Evolutionary conservation across 2,888 invertebrate species (phyloP), one percentile per base, ranked within the genome.

Genomic region (Mythimna lalbum): DNA sequence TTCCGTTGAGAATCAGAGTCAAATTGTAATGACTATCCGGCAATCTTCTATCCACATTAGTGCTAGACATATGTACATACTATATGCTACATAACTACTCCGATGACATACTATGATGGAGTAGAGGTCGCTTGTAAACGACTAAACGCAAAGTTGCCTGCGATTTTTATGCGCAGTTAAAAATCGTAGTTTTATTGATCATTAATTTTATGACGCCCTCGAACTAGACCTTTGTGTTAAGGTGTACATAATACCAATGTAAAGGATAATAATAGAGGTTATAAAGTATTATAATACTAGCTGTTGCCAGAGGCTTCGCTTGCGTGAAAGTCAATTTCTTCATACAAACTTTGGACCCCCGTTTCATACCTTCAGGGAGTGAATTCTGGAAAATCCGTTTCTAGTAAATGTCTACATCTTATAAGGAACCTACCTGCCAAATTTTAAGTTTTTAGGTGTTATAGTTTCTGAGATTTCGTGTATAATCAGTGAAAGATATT

Each of bases 51-150:
- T 31, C 53, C 73, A 49, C 78, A 55, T 67, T 67, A 64, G n/a
- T 19, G 23, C 19, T n/a, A 36, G 36, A 21, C 14, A 52, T 43
- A 49, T 10, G 47, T 36, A 57, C 23, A 63, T 39, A 68, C 66
- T 65, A 67, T 68, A 72, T 31, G 62, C 2, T 84, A 76, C 69
- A 64, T 76, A 84, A 78, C 59, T 14, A 27, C n/a, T 68, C 63
- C 71, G 80, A 82, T 76, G 72, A 65, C 84, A 82, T 70, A 71
- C 21, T 33, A 68, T 61, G 60, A 70, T 65, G 69, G 65, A 49
- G n/a, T 73, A 69, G 63, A 84, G 74, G 73, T 77, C 59, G 68
- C 23, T 76, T 63, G 57, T 66, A 53, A 70, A 61, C 31, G 55
- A 50, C 27, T 19, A 33, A 10, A 73, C 50, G 31, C n/a, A 19